Conservation (phyloP, 1,140 invertebrate genomes). For the Maniola jurtina region DNA sequence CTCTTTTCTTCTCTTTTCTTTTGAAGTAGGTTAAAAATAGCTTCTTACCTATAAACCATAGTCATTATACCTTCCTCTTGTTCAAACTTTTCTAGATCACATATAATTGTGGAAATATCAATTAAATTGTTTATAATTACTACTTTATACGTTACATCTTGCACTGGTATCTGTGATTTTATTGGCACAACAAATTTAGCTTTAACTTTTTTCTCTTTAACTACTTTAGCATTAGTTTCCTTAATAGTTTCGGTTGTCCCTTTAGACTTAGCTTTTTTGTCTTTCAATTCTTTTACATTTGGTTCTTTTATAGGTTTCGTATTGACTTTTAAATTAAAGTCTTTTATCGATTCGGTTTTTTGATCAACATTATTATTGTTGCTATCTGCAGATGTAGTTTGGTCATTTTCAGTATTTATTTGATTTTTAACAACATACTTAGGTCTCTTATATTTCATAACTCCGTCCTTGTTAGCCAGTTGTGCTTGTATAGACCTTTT, state of each 20-base stretch:
- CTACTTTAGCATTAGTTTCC: not conserved
- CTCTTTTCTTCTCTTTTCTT: too few relatives aligned
- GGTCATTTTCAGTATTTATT: not conserved
- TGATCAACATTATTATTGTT: too few relatives aligned
- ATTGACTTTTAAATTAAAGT: too few relatives aligned
- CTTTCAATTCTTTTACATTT: too few relatives aligned
- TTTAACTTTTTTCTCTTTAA: constrained; percentile 31
- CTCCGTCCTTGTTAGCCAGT: constrained; percentile 53
- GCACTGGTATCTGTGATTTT: constrained; percentile 51
- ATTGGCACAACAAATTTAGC: constrained; percentile 54
- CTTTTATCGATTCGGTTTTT: too few relatives aligned
- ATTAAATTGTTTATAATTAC: constrained; percentile 36
- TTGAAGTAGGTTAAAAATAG: too few relatives aligned
- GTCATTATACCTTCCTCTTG: not conserved
- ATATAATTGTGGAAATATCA: not conserved
- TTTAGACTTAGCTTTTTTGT: not conserved
- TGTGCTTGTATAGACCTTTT: constrained; percentile 53
- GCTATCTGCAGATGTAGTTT: too few relatives aligned
- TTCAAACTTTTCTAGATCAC: not conserved
- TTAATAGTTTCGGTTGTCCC: not conserved
- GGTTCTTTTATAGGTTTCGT: not conserved
- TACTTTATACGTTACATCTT: constrained; percentile 37
- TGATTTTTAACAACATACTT: constrained; percentile 15
- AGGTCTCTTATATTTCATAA: constrained; percentile 61
- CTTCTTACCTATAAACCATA: not conserved